Percentiles rank a stretch among this genome's conserved stretches.
Conservation (phyloP, 2,888 invertebrate species). For the Tridacna gigas region DNA sequence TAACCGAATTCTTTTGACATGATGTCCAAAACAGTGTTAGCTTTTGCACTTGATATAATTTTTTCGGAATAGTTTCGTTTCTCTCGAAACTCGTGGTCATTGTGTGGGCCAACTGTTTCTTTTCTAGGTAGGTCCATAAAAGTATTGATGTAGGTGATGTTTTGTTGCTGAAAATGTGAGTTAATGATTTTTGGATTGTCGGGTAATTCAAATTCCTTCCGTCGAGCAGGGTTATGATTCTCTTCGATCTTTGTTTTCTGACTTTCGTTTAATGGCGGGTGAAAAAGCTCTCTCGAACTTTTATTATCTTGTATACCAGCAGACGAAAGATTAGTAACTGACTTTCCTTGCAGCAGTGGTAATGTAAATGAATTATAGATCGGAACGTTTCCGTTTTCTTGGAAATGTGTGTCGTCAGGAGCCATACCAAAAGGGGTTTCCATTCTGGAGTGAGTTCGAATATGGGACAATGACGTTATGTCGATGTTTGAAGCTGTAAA, state of each 20-base stretch:
- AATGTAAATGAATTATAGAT: conserved; percentile 7
- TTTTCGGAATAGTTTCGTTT: neutral
- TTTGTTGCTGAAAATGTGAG: conserved; percentile 10
- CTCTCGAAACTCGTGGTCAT: conserved; percentile 18
- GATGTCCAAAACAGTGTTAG: conserved; percentile 4
- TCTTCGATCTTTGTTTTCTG: neutral
- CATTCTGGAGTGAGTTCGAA: conserved; percentile 19
- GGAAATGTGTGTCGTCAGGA: conserved; percentile 5
- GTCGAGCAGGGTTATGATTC: neutral
- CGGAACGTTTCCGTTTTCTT: neutral
- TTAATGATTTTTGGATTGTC: conserved; percentile 1
- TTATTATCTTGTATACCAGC: neutral
- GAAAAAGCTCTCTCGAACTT: neutral
- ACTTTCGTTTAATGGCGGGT: neutral
- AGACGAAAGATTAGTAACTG: neutral
- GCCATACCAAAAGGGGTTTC: conserved; percentile 3
- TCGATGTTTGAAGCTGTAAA: conserved; percentile 5
- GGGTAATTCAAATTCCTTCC: conserved; percentile 1
- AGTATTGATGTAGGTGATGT: conserved; percentile 4
- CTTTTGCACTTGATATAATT: neutral
- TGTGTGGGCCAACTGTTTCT: conserved; percentile 6
- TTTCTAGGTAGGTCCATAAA: conserved; percentile 17
- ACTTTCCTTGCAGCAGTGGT: neutral
- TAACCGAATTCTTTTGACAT: conserved; percentile 5
- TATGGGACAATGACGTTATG: conserved; percentile 7